Conservation (phyloP, 2,888 invertebrate species). For the Phortica magna region DNA sequence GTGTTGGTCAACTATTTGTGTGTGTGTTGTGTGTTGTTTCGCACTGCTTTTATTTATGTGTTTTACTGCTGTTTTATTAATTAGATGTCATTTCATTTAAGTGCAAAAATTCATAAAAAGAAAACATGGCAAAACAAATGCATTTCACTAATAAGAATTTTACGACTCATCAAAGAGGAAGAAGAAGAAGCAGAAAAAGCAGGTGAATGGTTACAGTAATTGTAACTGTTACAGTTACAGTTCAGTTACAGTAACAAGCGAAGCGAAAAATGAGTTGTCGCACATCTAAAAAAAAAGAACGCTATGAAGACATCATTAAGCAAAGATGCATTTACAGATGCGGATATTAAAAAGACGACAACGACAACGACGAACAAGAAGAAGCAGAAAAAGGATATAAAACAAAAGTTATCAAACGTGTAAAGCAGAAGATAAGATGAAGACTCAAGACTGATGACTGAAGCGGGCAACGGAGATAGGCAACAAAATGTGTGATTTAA, state of each 20-base stretch:
- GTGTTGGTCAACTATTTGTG: neutral
- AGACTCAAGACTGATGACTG: too few species aligned
- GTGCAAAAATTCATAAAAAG: neutral
- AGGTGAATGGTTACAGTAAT: neutral
- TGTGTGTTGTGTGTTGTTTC: neutral
- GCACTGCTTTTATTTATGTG: neutral
- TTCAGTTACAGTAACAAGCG: neutral
- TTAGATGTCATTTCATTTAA: neutral
- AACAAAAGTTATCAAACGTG: slow-evolving; percentile 1
- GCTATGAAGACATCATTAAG: slow-evolving; percentile 4
- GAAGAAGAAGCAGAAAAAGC: neutral
- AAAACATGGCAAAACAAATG: neutral
- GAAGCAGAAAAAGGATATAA: too few species aligned
- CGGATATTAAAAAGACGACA: neutral
- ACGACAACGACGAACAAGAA: neutral
- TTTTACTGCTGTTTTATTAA: slow-evolving; percentile 1
- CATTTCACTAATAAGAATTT: neutral
- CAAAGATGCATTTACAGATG: neutral
- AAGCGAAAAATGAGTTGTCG: neutral
- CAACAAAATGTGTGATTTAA: neutral
- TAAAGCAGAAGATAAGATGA: neutral
- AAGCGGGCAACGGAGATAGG: neutral
- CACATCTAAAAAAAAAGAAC: neutral
- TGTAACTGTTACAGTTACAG: neutral
- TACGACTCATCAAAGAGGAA: neutral